A percentile compares a stretch with the other conserved stretches of the same genome.
These are phyloP conservation scores for Anastatus disparis DNA, from an alignment of 1,140 invertebrate genomes.

Conservation along the genomic window DNA sequence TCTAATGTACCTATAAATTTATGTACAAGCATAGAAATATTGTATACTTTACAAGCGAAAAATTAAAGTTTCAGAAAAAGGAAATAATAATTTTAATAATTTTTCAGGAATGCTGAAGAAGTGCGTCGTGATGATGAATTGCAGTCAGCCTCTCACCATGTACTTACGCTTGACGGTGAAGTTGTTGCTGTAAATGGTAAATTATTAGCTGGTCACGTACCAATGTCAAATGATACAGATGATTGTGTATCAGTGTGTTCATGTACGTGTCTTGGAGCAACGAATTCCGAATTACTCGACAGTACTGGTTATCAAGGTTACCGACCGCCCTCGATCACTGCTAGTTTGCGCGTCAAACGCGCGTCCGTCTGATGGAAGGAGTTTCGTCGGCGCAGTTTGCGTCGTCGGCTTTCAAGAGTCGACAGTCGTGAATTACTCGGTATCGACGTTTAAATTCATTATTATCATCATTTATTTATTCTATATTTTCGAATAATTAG, in stretches of 20 bases:
- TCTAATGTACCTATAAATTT: no score
- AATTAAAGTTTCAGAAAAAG: no score
- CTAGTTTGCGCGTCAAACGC: conserved; percentile 60
- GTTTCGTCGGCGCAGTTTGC: conserved; percentile 63
- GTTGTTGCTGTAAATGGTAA: conserved; percentile 79
- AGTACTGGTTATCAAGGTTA: conserved; percentile 62
- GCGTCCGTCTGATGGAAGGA: conserved; percentile 67
- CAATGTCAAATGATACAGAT: conserved; percentile 67
- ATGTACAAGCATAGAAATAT: no score
- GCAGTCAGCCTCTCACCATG: conserved; percentile 77
- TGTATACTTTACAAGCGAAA: no score
- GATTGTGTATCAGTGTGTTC: conserved; percentile 77
- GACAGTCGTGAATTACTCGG: conserved; percentile 61
- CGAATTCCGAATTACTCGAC: conserved; percentile 60
- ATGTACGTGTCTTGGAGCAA: conserved; percentile 72
- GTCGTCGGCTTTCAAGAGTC: conserved; percentile 59
- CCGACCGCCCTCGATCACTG: conserved; percentile 58
- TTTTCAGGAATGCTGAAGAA: conserved; percentile 89
- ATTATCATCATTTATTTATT: no score
- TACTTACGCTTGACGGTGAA: conserved; percentile 84
- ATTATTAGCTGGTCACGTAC: conserved; percentile 69
- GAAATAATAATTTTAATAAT: no score
- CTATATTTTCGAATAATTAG: no score
- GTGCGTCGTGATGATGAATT: conserved; percentile 86
- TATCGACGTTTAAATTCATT: conserved; percentile 54